Percentiles rank a stretch among this genome's conserved stretches.
phyloP scores from a whole-genome alignment of 1,140 invertebrate genomes.

The Catajapyx aquilonaris region DNA sequence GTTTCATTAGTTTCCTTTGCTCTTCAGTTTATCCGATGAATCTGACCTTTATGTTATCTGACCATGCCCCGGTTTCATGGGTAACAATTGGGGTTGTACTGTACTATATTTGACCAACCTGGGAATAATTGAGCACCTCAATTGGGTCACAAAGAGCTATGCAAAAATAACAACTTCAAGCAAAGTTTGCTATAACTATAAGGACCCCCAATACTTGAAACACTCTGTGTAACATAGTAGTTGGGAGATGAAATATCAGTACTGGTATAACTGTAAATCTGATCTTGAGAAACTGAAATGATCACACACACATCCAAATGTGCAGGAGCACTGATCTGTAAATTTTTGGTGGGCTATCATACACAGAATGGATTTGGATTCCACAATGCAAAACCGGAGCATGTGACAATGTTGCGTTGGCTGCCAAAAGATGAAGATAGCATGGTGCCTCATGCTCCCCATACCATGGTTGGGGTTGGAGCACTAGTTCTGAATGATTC shows the following conservation, averaged over 20 bases:
- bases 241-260: not conserved
- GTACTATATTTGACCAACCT: no score
- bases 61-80: no score
- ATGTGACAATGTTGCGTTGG: constrained; percentile 63
- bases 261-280: not conserved
- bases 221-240: no score
- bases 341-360: constrained; percentile 9
- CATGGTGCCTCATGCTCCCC: constrained; percentile 58
- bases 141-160: no score
- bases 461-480: constrained; percentile 72
- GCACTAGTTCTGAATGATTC: constrained; percentile 59
- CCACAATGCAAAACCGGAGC: constrained; percentile 60
- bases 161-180: no score
- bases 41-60: not conserved
- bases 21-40: no score
- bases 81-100: no score
- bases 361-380: constrained; percentile 58
- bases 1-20: no score
- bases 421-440: constrained; percentile 35
- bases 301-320: constrained; percentile 1
- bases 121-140: no score
- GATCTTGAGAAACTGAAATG: constrained; percentile 1
- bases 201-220: no score
- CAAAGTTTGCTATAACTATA: no score
- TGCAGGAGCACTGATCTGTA: constrained; percentile 6